phyloP scores from a whole-genome alignment of 2,888 invertebrate genomes.

The Pycnomerus fuliginosus region DNA sequence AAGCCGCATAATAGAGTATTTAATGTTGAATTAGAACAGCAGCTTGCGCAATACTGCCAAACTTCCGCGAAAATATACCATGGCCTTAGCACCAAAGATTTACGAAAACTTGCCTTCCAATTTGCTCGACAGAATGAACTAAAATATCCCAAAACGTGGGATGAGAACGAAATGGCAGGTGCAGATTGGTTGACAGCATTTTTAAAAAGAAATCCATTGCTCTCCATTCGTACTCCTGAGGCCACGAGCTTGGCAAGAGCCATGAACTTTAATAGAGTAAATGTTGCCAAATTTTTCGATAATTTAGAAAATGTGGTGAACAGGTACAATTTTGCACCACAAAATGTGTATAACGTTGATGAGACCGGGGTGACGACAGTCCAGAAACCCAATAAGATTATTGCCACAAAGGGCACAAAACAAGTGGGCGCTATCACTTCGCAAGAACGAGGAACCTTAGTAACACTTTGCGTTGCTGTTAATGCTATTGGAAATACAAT shows the following conservation, averaged over 20 bases:
- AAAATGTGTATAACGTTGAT: not conserved
- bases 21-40: too few species aligned
- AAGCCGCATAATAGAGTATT: too few species aligned
- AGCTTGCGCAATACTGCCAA: too few species aligned
- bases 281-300: slow-evolving; percentile 1
- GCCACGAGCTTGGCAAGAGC: not conserved
- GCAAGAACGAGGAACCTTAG: not conserved
- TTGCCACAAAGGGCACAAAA: not conserved
- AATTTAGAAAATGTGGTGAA: not conserved
- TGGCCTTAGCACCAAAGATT: too few species aligned
- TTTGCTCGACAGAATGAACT: too few species aligned
- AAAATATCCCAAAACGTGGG: not conserved
- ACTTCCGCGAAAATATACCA: too few species aligned
- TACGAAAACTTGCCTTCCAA: too few species aligned
- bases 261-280: not conserved
- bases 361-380: not conserved
- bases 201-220: not conserved
- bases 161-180: not conserved
- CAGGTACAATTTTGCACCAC: not conserved
- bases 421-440: not conserved
- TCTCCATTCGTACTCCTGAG: not conserved
- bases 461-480: not conserved
- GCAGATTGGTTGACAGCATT: not conserved
- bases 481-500: not conserved
- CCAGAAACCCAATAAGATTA: not conserved